Evolutionary conservation across 2,113 vertebrate species (phyloP).

Genomic region (Pygoscelis adeliae): DNA sequence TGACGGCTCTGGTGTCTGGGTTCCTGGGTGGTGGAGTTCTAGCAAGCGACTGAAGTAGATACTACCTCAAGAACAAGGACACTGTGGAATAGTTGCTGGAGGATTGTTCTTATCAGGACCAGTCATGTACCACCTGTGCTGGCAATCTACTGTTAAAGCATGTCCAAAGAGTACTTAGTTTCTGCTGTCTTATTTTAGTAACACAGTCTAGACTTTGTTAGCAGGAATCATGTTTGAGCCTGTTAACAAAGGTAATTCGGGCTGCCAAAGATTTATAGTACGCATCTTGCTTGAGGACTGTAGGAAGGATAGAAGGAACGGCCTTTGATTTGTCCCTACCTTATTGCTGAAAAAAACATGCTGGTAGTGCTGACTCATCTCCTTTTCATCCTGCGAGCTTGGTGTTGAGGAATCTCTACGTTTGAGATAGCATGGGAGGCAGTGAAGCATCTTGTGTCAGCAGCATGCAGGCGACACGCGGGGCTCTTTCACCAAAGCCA

Average conservation of each 20-base stretch:
- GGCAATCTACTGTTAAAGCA: neutral
- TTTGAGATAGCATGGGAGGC: neutral
- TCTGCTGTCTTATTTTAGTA: neutral
- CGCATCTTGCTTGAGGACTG: neutral
- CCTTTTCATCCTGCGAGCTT: neutral
- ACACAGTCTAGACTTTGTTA: neutral
- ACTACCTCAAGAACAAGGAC: neutral
- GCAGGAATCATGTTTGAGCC: neutral
- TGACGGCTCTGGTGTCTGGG: neutral
- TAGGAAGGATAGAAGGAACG: neutral
- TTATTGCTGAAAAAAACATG: neutral
- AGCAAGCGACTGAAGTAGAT: neutral
- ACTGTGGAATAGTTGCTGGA: neutral
- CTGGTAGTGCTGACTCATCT: neutral
- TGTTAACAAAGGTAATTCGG: neutral
- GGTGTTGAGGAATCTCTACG: neutral
- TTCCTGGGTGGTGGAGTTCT: neutral
- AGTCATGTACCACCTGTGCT: neutral
- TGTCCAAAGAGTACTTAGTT: neutral
- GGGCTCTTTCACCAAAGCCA: neutral
- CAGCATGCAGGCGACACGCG: neutral
- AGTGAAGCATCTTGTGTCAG: neutral
- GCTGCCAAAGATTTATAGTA: neutral
- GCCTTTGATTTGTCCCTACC: neutral
- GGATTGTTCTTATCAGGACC: neutral